These are phyloP conservation scores for Hemiprocne comata DNA, from an alignment of 2,113 vertebrate genomes.

Conservation along the genomic window DNA sequence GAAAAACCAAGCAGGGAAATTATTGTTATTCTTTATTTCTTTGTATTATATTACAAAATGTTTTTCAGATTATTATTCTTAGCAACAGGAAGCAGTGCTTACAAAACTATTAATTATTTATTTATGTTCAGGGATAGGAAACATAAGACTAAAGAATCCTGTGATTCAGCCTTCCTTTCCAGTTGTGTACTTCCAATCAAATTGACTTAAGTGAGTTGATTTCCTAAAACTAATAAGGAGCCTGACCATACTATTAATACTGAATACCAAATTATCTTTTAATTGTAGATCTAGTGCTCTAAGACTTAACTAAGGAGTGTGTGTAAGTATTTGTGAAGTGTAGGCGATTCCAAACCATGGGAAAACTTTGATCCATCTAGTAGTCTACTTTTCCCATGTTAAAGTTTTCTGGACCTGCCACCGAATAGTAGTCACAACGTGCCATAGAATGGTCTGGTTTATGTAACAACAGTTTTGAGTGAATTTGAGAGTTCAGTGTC, in stretches of 20 bases:
- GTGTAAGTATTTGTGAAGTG: background rate
- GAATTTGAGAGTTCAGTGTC: background rate
- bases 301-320: background rate
- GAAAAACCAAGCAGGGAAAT: background rate
- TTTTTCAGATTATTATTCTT: background rate
- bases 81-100: background rate
- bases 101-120: background rate
- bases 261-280: background rate
- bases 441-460: background rate
- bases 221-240: background rate
- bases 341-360: background rate
- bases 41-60: background rate
- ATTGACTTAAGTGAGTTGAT: background rate
- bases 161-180: background rate
- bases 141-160: background rate
- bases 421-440: background rate
- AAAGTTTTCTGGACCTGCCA: background rate
- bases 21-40: background rate
- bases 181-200: background rate
- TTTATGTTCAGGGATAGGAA: background rate
- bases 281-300: background rate
- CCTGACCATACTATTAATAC: background rate
- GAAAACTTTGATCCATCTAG: background rate
- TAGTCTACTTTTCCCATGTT: background rate
- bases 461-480: background rate